Conservation (phyloP, 2,113 vertebrate genomes). For the Jacana jacana region DNA sequence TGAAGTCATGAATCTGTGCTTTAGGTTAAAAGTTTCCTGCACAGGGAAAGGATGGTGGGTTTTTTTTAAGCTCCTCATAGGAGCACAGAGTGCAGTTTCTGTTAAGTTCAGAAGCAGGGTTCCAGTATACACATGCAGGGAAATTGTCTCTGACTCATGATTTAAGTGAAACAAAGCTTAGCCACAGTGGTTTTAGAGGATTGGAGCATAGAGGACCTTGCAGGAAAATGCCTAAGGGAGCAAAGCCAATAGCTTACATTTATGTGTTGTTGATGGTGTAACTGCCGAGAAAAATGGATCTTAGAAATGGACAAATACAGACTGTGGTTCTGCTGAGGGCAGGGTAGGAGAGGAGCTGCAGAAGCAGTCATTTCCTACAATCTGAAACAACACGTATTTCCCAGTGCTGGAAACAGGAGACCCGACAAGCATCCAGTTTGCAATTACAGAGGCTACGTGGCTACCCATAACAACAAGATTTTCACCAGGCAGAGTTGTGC, state of each 20-base stretch:
- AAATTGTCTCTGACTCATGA: not conserved
- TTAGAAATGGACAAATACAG: not conserved
- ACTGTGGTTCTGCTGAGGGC: not conserved
- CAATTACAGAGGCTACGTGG: not conserved
- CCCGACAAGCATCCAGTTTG: not conserved
- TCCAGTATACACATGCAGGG: not conserved
- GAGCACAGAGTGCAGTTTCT: not conserved
- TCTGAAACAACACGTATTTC: not conserved
- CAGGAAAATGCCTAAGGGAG: not conserved
- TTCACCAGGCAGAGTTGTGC: not conserved
- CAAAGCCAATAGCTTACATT: not conserved
- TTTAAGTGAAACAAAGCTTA: not conserved
- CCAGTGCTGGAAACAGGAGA: not conserved
- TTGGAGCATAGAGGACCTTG: not conserved
- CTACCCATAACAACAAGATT: not conserved
- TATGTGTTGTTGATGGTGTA: not conserved
- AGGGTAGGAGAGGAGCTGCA: not conserved
- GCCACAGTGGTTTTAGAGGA: not conserved
- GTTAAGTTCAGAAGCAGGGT: not conserved
- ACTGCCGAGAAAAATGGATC: not conserved
- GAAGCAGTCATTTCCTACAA: not conserved
- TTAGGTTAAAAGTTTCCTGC: not conserved
- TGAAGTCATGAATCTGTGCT: not conserved
- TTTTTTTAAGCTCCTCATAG: not conserved
- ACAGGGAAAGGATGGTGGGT: not conserved